These are phyloP conservation scores for Anarsia innoxiella DNA, from an alignment of 2,888 invertebrate genomes.

Conservation along the genomic window DNA sequence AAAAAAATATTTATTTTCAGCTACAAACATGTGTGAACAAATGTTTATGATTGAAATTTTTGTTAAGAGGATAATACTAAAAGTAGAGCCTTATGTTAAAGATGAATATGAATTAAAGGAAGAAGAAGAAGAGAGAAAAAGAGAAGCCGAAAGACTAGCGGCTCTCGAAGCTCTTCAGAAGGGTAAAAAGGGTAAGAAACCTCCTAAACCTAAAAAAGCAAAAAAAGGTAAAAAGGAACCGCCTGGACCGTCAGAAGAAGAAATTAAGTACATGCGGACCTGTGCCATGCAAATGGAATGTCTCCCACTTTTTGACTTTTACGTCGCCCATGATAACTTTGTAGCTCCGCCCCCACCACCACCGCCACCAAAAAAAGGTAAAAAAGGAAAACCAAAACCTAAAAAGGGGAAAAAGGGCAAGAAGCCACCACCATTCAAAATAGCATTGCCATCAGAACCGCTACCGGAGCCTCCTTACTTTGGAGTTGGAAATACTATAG, in stretches of 20 bases:
- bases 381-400: conserved; percentile 32
- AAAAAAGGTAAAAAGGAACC: conserved; percentile 49
- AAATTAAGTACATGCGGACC: conserved; percentile 64
- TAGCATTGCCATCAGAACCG: conserved; percentile 57
- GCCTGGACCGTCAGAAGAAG: conserved; percentile 61
- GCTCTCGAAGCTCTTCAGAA: conserved; percentile 43
- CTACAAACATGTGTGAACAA: too few species aligned
- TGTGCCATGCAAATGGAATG: conserved; percentile 65
- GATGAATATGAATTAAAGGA: conserved; percentile 58
- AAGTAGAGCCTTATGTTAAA: conserved; percentile 59
- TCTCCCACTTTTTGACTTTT: conserved; percentile 59
- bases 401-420: conserved; percentile 44
- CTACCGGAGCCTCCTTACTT: conserved; percentile 64
- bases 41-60: conserved; percentile 68
- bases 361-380: conserved; percentile 33
- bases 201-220: conserved; percentile 25
- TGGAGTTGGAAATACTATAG: conserved; percentile 60
- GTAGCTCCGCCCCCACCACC: conserved; percentile 57
- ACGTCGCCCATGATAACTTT: conserved; percentile 66
- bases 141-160: conserved; percentile 49
- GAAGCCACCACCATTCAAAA: conserved; percentile 33
- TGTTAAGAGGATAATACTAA: conserved; percentile 58
- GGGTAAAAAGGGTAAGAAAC: conserved; percentile 32
- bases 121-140: conserved; percentile 49
- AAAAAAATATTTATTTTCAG: too few species aligned